Evolutionary conservation across 2,797 vertebrate genomes (phyloP).

Genomic region (Denticeps clupeoides): DNA sequence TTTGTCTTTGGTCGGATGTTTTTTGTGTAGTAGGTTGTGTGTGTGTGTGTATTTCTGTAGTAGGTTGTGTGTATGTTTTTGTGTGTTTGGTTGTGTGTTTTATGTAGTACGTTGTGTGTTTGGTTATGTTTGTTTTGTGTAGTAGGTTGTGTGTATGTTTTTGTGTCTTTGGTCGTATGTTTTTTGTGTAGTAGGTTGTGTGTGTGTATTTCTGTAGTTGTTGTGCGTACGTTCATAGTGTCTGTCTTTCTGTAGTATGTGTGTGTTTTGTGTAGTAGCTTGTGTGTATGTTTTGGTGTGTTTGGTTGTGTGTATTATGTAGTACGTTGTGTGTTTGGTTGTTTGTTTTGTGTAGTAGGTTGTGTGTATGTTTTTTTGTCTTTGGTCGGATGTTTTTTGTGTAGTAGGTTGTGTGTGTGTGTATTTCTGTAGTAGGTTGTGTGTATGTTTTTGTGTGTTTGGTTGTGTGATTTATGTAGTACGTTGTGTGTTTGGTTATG

Average conservation of each 20-base stretch:
- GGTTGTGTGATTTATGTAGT: no score
- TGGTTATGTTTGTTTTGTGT: neutral
- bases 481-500: no score
- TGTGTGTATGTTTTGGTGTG: neutral
- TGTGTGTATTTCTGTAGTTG: neutral
- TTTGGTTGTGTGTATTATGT: neutral
- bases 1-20: neutral
- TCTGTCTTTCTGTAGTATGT: neutral
- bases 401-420: conserved; percentile 9
- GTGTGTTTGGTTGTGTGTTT: neutral
- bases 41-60: neutral
- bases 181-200: neutral
- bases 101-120: neutral
- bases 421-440: no score
- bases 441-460: no score
- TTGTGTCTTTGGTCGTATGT: neutral
- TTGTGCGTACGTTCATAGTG: neutral
- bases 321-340: neutral
- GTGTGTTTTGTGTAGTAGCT: neutral
- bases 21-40: neutral
- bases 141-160: neutral
- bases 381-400: neutral
- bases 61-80: no score
- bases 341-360: neutral
- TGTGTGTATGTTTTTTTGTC: neutral